These are phyloP conservation scores for Cyclopterus lumpus DNA, from an alignment of 2,797 vertebrate species.

Conservation along the genomic window DNA sequence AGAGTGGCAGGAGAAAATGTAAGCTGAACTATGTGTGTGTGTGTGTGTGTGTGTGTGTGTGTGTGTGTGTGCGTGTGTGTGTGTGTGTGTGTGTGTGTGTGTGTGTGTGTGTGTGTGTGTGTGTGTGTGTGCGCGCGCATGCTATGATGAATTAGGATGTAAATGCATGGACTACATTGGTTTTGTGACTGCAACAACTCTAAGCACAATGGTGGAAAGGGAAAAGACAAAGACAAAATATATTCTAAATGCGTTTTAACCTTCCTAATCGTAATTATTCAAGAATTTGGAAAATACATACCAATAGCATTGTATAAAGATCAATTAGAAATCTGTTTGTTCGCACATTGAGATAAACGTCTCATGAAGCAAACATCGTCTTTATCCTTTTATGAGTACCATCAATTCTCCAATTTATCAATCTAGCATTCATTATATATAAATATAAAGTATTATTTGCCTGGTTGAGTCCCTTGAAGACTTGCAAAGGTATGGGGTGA, in stretches of 20 bases:
- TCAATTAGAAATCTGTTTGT: constrained; percentile 37
- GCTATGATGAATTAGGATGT: neutral
- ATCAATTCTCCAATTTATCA: neutral
- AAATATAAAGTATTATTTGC: neutral
- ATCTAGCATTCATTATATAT: neutral
- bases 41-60: no score
- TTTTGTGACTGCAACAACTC: neutral
- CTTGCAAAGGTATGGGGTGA: neutral
- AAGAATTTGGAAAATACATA: neutral
- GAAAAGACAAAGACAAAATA: neutral
- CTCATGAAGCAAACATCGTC: neutral
- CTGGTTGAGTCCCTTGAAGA: neutral
- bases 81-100: no score
- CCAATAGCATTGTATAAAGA: constrained; percentile 8
- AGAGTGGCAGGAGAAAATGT: no score
- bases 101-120: no score
- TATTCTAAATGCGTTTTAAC: constrained; percentile 18
- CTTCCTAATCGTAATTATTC: neutral
- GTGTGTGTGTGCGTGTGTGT: no score
- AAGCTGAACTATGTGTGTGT: no score
- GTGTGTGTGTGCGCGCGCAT: neutral
- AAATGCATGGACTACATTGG: neutral
- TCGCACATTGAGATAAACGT: neutral
- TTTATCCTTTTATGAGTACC: neutral
- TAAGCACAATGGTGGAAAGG: neutral